Conservation (phyloP, 2,888 invertebrate genomes). For the Coenonympha arcania region DNA sequence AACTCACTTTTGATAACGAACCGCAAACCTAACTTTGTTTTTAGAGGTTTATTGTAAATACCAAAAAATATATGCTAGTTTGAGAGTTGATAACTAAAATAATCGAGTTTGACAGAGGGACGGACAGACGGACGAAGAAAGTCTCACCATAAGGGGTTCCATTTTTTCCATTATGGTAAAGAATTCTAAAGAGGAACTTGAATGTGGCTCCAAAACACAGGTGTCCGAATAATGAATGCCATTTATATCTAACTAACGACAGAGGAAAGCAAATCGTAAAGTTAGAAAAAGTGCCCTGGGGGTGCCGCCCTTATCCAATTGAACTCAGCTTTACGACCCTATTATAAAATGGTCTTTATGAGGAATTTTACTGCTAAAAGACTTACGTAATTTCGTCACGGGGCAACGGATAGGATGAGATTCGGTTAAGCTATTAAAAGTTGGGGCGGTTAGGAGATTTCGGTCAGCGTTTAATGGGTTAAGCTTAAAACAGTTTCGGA, state of each 20-base stretch:
- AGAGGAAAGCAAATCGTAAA: constrained; percentile 57
- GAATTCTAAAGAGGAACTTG: background rate
- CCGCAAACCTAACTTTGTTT: no score
- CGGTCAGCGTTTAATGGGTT: constrained; percentile 45
- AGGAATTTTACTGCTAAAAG: constrained; percentile 69
- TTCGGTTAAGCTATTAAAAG: constrained; percentile 66
- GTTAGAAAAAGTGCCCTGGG: constrained; percentile 57
- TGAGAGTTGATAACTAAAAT: no score
- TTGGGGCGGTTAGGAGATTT: constrained; percentile 50
- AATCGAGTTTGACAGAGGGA: no score
- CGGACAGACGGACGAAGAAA: no score
- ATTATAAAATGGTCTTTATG: constrained; percentile 74
- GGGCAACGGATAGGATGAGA: constrained; percentile 60
- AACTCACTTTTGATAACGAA: no score
- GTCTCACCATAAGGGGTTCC: no score
- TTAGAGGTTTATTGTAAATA: no score
- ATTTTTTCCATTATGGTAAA: background rate
- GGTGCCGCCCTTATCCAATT: constrained; percentile 40
- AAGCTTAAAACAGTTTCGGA: background rate
- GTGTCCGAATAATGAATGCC: constrained; percentile 45
- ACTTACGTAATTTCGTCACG: constrained; percentile 72
- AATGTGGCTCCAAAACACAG: constrained; percentile 30
- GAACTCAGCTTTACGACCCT: constrained; percentile 64
- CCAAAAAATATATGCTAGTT: no score
- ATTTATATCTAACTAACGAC: constrained; percentile 40